phyloP scores from a whole-genome alignment of 92 coral and sea anemone species.

The Plumapathes pennacea region DNA sequence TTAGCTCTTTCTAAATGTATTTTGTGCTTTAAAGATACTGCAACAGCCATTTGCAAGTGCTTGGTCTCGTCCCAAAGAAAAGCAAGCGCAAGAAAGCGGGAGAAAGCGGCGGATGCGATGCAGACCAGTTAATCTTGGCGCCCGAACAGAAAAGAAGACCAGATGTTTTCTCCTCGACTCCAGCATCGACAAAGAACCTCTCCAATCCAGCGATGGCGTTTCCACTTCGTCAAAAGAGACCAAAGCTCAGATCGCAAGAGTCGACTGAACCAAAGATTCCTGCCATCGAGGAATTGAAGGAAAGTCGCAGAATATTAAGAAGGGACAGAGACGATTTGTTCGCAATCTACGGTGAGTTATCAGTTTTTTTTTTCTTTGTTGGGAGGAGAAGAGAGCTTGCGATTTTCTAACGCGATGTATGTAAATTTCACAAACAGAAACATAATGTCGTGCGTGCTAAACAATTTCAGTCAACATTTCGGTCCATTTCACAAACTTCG shows the following conservation, averaged over 20 bases:
- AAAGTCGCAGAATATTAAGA: slow-evolving; percentile 53
- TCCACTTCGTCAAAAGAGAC: slow-evolving; percentile 68
- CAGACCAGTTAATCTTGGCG: slow-evolving; percentile 42
- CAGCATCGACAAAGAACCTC: slow-evolving; percentile 68
- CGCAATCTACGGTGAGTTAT: slow-evolving; percentile 78
- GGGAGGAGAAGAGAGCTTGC: too few species aligned
- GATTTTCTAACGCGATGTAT: too few species aligned
- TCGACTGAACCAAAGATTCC: slow-evolving; percentile 51
- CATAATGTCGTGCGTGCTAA: too few species aligned
- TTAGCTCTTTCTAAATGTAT: slow-evolving; percentile 8
- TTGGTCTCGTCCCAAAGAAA: slow-evolving; percentile 96
- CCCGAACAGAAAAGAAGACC: slow-evolving; percentile 51
- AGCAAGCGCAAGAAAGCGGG: slow-evolving; percentile 88
- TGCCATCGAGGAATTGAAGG: slow-evolving; percentile 66
- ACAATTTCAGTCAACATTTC: too few species aligned
- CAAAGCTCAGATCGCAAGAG: slow-evolving; percentile 44
- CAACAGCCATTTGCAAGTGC: slow-evolving; percentile 98
- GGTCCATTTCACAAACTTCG: too few species aligned
- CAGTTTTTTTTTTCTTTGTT: not conserved
- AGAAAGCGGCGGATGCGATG: slow-evolving; percentile 63
- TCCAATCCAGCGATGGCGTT: slow-evolving; percentile 61
- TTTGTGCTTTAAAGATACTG: slow-evolving; percentile 75
- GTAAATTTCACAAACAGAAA: too few species aligned
- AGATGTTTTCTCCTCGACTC: slow-evolving; percentile 82
- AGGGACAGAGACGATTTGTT: slow-evolving; percentile 73